Base-by-base conservation (phyloP, 2,888 invertebrate species). In the Steinernema carpocapsae region DNA sequence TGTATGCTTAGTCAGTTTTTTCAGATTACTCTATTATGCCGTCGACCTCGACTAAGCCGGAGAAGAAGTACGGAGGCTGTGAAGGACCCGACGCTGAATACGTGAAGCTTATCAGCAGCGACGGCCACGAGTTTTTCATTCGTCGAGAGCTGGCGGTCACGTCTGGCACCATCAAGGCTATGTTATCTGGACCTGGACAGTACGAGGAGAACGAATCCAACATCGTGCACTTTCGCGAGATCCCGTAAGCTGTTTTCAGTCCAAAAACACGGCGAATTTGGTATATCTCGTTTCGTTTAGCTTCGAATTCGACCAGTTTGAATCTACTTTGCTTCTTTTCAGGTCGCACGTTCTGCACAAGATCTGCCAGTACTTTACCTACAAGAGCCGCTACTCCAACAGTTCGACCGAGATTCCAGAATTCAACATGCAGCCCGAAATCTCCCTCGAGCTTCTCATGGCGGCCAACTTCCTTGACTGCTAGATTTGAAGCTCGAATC, bases 361-460 rank as follows among this genome's bases (percentile, higher is more conserved):
- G 89, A 97, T 99, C 32, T 99, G 99, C 90, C 97, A 96, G 94
- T 99, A 99, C 89, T 99, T 99, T 89, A 95, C 95, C 26, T 97
- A 97, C 91, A 97, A 97, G 91, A 82, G 85, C 17, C 83, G 87
- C 51, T 88, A 87, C 84, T 88, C 88, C 7, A 87, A 88, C 78
- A 94, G 95, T 84, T 95, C 97, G 22, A 97, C 97, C n/a, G 99
- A 99, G 90, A 99, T 99, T 87, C 99, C 99, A 0, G 99, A 99
- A 90, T 99, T 99, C 89, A 95, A 95, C 6, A 99, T 99, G 87
- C 94, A 95, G 76, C 97, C 97, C 0, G 97, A 99, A 90, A 95
- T 99, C 84, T 97, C 97, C 71, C 52, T 81, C 86, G 99, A 99
- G 90, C 91, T 99, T 74, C 91, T 99, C 74, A 99, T 99, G 99